Percentiles rank a stretch among this genome's conserved stretches.
These are phyloP conservation scores for Pseudoatta argentina DNA, from an alignment of 1,140 invertebrate species.

Conservation along the genomic window DNA sequence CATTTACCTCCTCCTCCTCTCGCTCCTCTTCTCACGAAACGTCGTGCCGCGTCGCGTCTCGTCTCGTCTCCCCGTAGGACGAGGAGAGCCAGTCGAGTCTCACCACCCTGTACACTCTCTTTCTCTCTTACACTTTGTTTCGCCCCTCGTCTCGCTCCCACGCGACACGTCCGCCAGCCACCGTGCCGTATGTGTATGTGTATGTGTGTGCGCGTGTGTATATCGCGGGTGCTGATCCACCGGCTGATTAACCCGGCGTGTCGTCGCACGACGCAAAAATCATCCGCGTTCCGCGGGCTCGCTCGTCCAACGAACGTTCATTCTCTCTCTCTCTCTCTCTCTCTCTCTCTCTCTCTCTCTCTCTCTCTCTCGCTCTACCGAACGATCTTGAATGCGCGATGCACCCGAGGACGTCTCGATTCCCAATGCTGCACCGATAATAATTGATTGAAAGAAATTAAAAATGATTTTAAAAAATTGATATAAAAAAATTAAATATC, in stretches of 20 bases:
- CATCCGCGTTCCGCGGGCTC: conserved; percentile 56
- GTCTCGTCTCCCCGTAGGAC: conserved; percentile 63
- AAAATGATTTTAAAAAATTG: no score
- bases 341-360: neutral
- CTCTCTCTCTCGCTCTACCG: neutral
- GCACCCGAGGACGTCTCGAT: neutral
- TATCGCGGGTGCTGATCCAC: conserved; percentile 50
- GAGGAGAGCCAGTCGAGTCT: conserved; percentile 36
- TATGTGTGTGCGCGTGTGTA: neutral
- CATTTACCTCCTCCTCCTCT: conserved; percentile 55
- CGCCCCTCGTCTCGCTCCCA: conserved; percentile 37
- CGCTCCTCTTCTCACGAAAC: conserved; percentile 37
- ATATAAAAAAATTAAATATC: no score
- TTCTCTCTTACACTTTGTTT: conserved; percentile 61
- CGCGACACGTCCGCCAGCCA: neutral
- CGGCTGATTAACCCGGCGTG: conserved; percentile 72
- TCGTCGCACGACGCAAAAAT: conserved; percentile 73
- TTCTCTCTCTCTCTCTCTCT: neutral
- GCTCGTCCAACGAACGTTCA: neutral
- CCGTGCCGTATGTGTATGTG: neutral
- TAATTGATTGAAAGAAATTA: neutral
- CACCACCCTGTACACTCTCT: conserved; percentile 52
- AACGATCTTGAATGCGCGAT: neutral
- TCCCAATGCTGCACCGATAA: conserved; percentile 1
- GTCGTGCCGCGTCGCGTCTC: conserved; percentile 39